These are phyloP conservation scores for Andrena haemorrhoa DNA, from an alignment of 2,888 invertebrate species.

Conservation along the genomic window DNA sequence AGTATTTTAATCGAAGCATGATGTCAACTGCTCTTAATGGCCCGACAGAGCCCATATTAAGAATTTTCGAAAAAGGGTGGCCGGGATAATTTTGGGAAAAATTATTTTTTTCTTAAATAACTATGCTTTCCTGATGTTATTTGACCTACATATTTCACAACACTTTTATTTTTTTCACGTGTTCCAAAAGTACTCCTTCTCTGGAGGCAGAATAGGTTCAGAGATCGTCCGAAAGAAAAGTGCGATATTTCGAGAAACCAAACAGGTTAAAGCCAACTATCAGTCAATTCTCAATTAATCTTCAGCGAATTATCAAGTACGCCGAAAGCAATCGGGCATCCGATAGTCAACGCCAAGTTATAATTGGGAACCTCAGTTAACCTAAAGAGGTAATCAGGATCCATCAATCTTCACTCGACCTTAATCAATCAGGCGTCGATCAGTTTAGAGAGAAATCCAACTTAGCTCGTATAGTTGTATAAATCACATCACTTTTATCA, in stretches of 20 bases:
- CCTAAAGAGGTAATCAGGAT: conserved; percentile 4
- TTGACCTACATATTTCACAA: too few species aligned
- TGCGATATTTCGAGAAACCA: neutral
- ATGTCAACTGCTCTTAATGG: too few species aligned
- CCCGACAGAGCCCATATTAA: too few species aligned
- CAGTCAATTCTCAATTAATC: neutral
- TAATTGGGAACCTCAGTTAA: conserved; percentile 12
- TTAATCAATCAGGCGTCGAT: conserved; percentile 15
- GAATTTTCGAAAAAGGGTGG: too few species aligned
- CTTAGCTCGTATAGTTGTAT: neutral
- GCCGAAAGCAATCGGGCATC: neutral
- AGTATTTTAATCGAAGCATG: too few species aligned
- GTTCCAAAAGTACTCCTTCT: too few species aligned
- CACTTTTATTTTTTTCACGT: too few species aligned
- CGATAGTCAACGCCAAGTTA: conserved; percentile 1
- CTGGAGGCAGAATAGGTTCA: too few species aligned
- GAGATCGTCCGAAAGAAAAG: too few species aligned
- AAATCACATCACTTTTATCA: neutral
- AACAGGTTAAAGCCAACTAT: neutral
- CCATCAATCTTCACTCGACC: neutral
- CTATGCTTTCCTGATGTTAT: too few species aligned
- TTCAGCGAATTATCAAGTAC: neutral
- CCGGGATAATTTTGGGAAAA: too few species aligned
- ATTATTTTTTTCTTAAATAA: too few species aligned
- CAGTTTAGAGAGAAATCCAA: neutral